These are phyloP conservation scores for Ammospiza caudacuta DNA, from an alignment of 2,113 vertebrate genomes.

Conservation along the genomic window DNA sequence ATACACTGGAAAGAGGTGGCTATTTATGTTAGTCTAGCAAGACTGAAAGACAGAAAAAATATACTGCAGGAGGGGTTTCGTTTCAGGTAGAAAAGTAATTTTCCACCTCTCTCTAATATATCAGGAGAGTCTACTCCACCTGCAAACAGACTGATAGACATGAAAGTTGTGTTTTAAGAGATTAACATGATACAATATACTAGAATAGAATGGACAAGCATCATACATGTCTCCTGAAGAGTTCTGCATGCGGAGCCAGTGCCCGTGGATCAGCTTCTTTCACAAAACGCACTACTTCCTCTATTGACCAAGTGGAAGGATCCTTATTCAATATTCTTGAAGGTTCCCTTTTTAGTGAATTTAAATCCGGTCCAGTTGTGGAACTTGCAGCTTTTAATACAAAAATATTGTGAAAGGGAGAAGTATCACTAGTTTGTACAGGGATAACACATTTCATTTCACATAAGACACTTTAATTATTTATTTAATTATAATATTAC, in stretches of 20 bases:
- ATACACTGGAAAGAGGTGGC: background rate
- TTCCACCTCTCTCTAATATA: background rate
- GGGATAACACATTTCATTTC: background rate
- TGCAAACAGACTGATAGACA: background rate
- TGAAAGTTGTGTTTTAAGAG: background rate
- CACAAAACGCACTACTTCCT: constrained; percentile 94
- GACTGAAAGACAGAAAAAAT: background rate
- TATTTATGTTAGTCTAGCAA: background rate
- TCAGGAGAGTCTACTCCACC: background rate
- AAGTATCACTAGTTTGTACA: background rate
- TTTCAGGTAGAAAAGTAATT: background rate
- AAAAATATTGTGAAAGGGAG: constrained; percentile 13
- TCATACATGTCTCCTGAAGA: constrained; percentile 93
- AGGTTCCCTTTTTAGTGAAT: constrained; percentile 79
- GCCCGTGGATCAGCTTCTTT: constrained; percentile 89
- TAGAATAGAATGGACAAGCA: constrained; percentile 27
- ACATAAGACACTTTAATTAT: background rate
- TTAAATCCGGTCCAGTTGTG: constrained; percentile 86
- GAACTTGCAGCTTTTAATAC: constrained; percentile 84
- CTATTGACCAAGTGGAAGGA: constrained; percentile 91
- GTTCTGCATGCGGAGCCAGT: constrained; percentile 88
- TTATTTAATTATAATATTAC: too few species aligned
- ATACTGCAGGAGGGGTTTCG: background rate
- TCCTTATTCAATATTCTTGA: constrained; percentile 75
- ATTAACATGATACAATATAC: background rate